A percentile compares a stretch with the other conserved stretches of the same genome.
phyloP scores from a whole-genome alignment of 2,888 invertebrate species.

The Cephus sareptanus region DNA sequence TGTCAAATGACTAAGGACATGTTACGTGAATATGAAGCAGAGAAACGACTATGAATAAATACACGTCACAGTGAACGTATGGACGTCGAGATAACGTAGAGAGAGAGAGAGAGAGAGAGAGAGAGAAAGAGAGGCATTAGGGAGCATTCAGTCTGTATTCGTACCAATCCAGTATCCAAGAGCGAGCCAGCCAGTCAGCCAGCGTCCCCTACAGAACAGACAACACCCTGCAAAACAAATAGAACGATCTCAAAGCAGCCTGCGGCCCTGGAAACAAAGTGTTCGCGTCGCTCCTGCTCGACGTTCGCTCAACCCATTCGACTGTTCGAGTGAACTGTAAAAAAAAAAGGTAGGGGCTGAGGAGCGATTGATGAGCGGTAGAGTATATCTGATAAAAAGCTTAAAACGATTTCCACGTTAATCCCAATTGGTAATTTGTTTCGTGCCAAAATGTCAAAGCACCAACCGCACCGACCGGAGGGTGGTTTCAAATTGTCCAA shows the following conservation, averaged over 20 bases:
- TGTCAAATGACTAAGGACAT: not conserved
- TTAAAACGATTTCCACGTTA: constrained; percentile 1
- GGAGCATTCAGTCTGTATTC: constrained; percentile 25
- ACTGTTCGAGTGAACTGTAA: not conserved
- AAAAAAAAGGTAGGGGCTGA: not conserved
- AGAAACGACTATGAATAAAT: not conserved
- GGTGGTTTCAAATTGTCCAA: not conserved
- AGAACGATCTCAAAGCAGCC: constrained; percentile 29
- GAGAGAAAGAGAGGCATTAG: constrained; percentile 24
- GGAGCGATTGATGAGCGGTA: not conserved
- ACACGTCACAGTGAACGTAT: not conserved
- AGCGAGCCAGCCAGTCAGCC: not conserved
- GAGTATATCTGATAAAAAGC: constrained; percentile 1
- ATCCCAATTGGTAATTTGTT: constrained; percentile 2
- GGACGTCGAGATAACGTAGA: constrained; percentile 43
- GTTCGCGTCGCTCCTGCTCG: constrained; percentile 36
- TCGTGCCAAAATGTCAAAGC: not conserved
- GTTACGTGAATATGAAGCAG: not conserved
- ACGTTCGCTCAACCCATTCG: not conserved
- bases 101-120: not conserved
- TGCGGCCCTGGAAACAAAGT: constrained; percentile 47
- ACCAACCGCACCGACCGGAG: not conserved
- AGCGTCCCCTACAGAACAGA: not conserved
- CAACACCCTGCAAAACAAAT: constrained; percentile 52
- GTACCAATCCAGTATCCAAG: not conserved